Percentiles rank a stretch among this genome's conserved stretches.
Evolutionary conservation across 1,140 invertebrate species (phyloP).

Genomic region (Anoplolepis gracilipes): DNA sequence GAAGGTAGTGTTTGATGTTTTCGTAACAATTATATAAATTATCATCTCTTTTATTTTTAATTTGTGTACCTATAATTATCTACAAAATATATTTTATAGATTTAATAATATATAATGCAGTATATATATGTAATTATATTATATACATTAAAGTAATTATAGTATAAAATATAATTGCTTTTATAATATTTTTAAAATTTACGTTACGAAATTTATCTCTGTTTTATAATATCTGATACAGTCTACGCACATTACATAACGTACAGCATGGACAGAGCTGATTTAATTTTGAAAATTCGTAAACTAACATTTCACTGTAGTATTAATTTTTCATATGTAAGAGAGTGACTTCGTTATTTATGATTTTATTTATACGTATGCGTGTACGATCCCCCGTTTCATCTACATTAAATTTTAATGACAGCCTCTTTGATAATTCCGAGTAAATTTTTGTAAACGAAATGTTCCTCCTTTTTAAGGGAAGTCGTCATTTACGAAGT

Average conservation of each 20-base stretch:
- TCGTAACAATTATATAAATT: not conserved
- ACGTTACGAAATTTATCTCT: not conserved
- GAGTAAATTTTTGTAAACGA: not conserved
- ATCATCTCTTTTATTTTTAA: not conserved
- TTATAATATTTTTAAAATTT: not conserved
- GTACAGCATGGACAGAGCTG: not conserved
- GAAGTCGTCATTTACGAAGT: not conserved
- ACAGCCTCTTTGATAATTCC: not conserved
- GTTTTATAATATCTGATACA: not conserved
- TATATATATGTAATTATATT: too few species aligned
- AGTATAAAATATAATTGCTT: too few species aligned
- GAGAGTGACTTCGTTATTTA: not conserved
- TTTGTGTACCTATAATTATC: not conserved
- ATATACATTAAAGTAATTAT: too few species aligned
- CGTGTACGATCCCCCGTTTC: not conserved
- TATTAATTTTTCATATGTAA: not conserved
- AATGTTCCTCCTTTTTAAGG: not conserved
- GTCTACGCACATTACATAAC: not conserved
- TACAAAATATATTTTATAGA: too few species aligned
- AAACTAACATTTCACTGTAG: not conserved
- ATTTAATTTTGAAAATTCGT: not conserved
- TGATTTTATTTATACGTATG: not conserved
- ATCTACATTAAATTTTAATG: not conserved
- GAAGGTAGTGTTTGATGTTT: conserved; percentile 34
- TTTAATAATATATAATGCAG: too few species aligned